phyloP scores from a whole-genome alignment of 2,113 vertebrate species.

The Lepus europaeus region DNA sequence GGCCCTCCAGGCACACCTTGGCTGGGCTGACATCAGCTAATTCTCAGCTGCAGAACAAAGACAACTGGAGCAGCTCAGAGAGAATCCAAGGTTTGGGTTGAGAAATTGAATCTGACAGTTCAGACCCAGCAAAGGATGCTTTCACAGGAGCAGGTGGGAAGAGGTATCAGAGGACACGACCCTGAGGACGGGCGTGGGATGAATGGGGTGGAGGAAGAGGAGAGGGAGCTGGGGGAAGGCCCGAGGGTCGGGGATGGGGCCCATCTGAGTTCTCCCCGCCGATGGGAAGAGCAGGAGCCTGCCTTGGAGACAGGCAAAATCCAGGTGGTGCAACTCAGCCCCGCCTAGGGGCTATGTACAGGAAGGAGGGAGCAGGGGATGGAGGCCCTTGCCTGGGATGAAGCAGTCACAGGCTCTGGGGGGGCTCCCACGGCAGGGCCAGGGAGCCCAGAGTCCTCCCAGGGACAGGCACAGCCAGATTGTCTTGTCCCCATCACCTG shows the following conservation, averaged over 20 bases:
- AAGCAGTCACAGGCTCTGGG: neutral
- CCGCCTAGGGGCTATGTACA: rapidly evolving
- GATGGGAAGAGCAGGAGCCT: neutral
- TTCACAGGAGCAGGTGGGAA: slow-evolving; percentile 10
- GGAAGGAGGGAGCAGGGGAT: neutral
- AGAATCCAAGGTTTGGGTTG: slow-evolving; percentile 17
- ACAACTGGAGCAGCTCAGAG: neutral
- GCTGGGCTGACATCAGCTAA: neutral
- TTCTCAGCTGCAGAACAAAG: neutral
- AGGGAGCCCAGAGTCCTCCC: neutral
- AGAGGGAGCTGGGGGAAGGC: neutral
- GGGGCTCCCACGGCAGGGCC: neutral
- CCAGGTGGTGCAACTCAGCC: rapidly evolving
- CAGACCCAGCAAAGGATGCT: neutral
- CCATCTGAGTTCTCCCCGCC: rapidly evolving
- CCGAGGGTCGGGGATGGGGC: neutral
- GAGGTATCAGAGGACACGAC: neutral
- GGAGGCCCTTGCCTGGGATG: neutral
- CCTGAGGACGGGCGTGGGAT: neutral
- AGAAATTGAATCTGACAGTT: slow-evolving; percentile 40
- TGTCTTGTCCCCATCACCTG: slow-evolving; percentile 71
- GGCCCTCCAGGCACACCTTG: neutral
- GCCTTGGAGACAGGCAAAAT: neutral
- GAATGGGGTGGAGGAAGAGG: neutral
- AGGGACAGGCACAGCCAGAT: neutral